Percentiles rank a stretch among this genome's conserved stretches.
phyloP scores from a whole-genome alignment of 23 tunicate species.

The Trididemnum miniatum region DNA sequence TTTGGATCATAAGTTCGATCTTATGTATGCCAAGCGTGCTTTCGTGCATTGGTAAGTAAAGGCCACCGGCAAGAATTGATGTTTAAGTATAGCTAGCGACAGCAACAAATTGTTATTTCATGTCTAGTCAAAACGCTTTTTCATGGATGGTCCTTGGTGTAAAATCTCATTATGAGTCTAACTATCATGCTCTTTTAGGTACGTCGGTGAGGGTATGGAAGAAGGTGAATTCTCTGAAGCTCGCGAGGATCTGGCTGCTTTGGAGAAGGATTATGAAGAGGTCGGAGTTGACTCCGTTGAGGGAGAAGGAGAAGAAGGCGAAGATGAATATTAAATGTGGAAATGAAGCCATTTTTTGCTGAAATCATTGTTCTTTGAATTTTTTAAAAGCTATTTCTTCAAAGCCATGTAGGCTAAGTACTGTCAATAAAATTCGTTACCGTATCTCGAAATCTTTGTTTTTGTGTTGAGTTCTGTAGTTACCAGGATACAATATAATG shows the following conservation, averaged over 20 bases:
- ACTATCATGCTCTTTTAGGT: constrained; percentile 26
- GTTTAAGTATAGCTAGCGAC: too few relatives aligned
- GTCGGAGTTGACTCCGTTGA: constrained; percentile 76
- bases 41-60: constrained; percentile 95
- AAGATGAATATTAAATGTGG: constrained; percentile 49
- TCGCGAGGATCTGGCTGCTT: constrained; percentile 63
- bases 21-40: constrained; percentile 98
- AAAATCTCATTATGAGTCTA: too few relatives aligned
- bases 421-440: not conserved
- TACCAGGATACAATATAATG: too few relatives aligned
- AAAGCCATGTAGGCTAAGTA: not conserved
- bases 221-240: constrained; percentile 70
- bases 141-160: too few relatives aligned
- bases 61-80: too few relatives aligned
- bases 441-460: not conserved
- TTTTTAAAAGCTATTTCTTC: not conserved
- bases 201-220: constrained; percentile 81
- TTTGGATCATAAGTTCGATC: constrained; percentile 85
- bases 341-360: not conserved
- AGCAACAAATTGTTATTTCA: too few relatives aligned
- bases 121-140: too few relatives aligned
- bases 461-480: not conserved
- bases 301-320: constrained; percentile 70
- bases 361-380: not conserved
- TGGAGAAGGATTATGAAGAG: constrained; percentile 67